A percentile compares a stretch with the other conserved stretches of the same genome.
Conservation (phyloP, 2,113 vertebrate genomes). For the crab-eating macaque (Macaca fascicularis) region T2T-MFA8v1.1 NC_088376.1:38198001-38198500, state of each 20-base stretch:
- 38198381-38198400: neutral
- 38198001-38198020: slow-evolving; percentile 60
- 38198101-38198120: slow-evolving; percentile 36
- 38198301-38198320: neutral
- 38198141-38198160: neutral
- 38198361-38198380: neutral
- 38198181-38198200: neutral
- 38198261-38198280: neutral
- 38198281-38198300: neutral
- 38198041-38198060: neutral
- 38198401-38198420: neutral
- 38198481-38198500: neutral
- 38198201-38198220: neutral
- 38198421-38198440: neutral
- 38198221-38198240: neutral
- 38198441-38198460: neutral
- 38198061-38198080: neutral
- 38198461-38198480: neutral
- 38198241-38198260: neutral
- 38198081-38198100: neutral
- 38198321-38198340: neutral
- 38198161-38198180: neutral
- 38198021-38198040: slow-evolving; percentile 59
- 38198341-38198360: neutral
- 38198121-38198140: neutral